These are phyloP conservation scores for Leptoteleia sp. DNA, from an alignment of 1,140 invertebrate genomes.

Conservation along the genomic window DNA sequence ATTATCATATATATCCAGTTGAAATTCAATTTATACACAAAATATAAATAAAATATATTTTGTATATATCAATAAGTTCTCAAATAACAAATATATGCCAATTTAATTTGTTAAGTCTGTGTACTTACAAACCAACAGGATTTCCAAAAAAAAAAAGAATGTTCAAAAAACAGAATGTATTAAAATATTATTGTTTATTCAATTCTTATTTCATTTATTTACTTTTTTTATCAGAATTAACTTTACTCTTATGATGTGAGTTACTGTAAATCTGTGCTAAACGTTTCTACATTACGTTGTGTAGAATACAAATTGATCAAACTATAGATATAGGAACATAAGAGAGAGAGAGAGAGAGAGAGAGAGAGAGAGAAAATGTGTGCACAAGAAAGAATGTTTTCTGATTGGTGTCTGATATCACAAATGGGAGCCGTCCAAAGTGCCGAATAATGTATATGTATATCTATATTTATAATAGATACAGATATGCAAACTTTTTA, in stretches of 20 bases:
- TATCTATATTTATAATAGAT: no score
- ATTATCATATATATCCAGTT: no score
- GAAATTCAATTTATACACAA: no score
- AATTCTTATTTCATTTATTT: slow-evolving; percentile 30
- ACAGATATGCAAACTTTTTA: no score
- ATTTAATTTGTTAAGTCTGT: slow-evolving; percentile 7
- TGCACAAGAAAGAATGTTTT: background rate
- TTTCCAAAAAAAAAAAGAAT: slow-evolving; percentile 9
- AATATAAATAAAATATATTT: no score
- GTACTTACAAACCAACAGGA: slow-evolving; percentile 23
- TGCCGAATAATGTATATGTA: no score
- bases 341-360: slow-evolving; percentile 17
- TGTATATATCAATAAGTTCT: no score
- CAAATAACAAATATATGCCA: slow-evolving; percentile 1
- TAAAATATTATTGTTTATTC: slow-evolving; percentile 14
- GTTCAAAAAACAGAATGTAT: background rate
- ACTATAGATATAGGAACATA: slow-evolving; percentile 28
- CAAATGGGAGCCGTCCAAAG: no score
- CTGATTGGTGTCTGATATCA: no score
- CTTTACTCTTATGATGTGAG: background rate
- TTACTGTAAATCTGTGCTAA: background rate
- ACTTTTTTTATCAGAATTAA: slow-evolving; percentile 27
- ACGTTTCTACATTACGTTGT: slow-evolving; percentile 11
- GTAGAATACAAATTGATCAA: slow-evolving; percentile 35
- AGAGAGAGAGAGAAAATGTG: background rate